A percentile compares a stretch with the other conserved stretches of the same genome.
These are phyloP conservation scores for Mesodorylaimus sp. DNA, from an alignment of 2,888 invertebrate genomes.

Conservation along the genomic window DNA sequence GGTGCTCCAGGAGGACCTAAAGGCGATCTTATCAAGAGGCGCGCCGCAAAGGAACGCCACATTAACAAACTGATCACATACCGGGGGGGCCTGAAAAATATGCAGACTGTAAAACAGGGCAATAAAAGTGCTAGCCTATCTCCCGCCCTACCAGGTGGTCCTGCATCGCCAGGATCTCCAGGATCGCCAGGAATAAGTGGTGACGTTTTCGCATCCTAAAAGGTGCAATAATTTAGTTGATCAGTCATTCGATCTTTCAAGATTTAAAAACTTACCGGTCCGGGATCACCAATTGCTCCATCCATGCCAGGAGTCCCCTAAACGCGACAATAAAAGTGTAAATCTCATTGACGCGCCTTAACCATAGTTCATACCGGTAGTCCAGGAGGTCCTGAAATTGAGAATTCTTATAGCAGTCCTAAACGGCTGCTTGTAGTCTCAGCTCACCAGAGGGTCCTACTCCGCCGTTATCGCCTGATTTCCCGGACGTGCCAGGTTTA, in stretches of 20 bases:
- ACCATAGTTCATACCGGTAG: too few species aligned
- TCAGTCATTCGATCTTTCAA: neutral
- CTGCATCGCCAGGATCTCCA: conserved; percentile 13
- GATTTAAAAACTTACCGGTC: neutral
- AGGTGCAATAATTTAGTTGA: neutral
- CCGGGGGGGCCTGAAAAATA: neutral
- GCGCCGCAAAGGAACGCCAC: conserved; percentile 9
- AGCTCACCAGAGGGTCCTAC: too few species aligned
- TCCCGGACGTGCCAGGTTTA: conserved; percentile 5
- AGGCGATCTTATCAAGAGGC: too few species aligned
- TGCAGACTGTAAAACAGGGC: too few species aligned
- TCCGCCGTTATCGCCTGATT: conserved; percentile 7
- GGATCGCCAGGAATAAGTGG: conserved; percentile 12
- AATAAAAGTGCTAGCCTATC: conserved; percentile 9
- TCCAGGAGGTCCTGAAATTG: conserved; percentile 7
- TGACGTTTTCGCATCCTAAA: conserved; percentile 5
- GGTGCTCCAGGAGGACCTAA: conserved; percentile 12
- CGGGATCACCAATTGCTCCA: conserved; percentile 7
- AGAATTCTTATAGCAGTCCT: too few species aligned
- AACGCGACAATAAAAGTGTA: too few species aligned
- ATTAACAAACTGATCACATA: conserved; percentile 8
- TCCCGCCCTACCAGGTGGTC: conserved; percentile 13
- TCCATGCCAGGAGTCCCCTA: conserved; percentile 7
- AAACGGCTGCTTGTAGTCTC: too few species aligned
- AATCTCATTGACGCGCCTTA: too few species aligned